Percentiles rank a stretch among this genome's conserved stretches.
phyloP scores from a whole-genome alignment of 2,113 vertebrate genomes.

The Edolisoma coerulescens region DNA sequence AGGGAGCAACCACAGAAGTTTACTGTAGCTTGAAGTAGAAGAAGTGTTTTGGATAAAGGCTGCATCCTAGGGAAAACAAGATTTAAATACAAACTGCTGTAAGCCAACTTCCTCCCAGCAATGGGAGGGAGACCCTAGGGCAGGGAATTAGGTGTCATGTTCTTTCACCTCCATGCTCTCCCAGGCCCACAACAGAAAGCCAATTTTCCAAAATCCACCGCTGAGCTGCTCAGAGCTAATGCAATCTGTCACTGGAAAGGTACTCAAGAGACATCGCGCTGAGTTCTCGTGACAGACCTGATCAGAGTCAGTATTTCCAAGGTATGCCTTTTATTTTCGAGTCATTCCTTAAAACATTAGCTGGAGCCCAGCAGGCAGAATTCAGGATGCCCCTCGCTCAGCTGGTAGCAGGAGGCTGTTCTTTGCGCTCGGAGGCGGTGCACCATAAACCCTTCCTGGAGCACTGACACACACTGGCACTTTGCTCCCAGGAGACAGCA shows the following conservation, averaged over 20 bases:
- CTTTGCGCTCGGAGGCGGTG: not conserved
- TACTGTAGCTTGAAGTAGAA: not conserved
- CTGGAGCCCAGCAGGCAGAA: not conserved
- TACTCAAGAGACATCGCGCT: accelerated
- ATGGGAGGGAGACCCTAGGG: not conserved
- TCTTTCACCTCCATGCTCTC: not conserved
- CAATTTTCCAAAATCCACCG: not conserved
- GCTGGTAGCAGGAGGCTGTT: not conserved
- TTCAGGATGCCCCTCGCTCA: not conserved
- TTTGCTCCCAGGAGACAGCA: not conserved
- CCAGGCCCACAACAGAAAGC: not conserved
- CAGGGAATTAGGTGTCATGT: not conserved
- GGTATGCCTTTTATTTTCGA: not conserved
- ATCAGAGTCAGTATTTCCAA: not conserved
- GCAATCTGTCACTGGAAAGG: not conserved
- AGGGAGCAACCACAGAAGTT: not conserved
- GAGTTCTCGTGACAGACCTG: not conserved
- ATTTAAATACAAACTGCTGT: not conserved
- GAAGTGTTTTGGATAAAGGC: not conserved
- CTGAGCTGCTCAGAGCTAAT: not conserved
- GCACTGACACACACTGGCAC: not conserved
- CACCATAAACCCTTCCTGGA: not conserved
- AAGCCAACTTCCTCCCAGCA: not conserved
- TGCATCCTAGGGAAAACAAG: not conserved
- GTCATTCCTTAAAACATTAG: not conserved